phyloP scores from a whole-genome alignment of 1,140 invertebrate genomes.

The Harlomillsia oculata region DNA sequence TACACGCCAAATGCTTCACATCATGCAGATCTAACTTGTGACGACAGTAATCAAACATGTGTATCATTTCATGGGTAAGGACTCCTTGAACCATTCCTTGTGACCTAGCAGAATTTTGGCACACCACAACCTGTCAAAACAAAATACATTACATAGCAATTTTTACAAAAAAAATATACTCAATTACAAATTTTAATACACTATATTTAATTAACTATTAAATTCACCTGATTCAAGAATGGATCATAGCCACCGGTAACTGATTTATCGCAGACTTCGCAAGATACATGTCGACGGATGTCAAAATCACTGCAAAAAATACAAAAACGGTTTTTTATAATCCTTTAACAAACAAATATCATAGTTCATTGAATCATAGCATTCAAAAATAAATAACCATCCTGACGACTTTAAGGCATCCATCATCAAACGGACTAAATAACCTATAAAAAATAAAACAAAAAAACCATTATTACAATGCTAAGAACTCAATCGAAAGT shows the following conservation, averaged over 20 bases:
- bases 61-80: constrained; percentile 84
- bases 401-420: constrained; percentile 71
- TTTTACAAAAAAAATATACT: neutral
- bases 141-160: constrained; percentile 20
- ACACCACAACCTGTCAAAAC: constrained; percentile 68
- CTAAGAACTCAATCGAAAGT: constrained; percentile 23
- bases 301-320: constrained; percentile 57
- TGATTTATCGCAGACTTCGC: constrained; percentile 72
- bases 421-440: constrained; percentile 75
- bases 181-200: constrained; percentile 12
- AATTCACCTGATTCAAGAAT: constrained; percentile 63
- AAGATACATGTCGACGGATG: constrained; percentile 74
- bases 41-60: constrained; percentile 91
- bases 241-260: constrained; percentile 90
- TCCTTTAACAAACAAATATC: constrained; percentile 15
- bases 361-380: no score
- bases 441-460: constrained; percentile 48
- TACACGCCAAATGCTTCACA: constrained; percentile 86
- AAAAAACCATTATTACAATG: constrained; percentile 17
- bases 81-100: constrained; percentile 62
- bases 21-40: constrained; percentile 82
- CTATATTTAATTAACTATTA: neutral
- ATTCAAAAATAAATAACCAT: constrained; percentile 63
- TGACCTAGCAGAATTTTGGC: constrained; percentile 66
- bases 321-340: neutral